Evolutionary conservation across 2,888 invertebrate genomes (phyloP), one percentile per base, ranked within the genome.

Genomic region (Drosophila fulvimacula): DNA sequence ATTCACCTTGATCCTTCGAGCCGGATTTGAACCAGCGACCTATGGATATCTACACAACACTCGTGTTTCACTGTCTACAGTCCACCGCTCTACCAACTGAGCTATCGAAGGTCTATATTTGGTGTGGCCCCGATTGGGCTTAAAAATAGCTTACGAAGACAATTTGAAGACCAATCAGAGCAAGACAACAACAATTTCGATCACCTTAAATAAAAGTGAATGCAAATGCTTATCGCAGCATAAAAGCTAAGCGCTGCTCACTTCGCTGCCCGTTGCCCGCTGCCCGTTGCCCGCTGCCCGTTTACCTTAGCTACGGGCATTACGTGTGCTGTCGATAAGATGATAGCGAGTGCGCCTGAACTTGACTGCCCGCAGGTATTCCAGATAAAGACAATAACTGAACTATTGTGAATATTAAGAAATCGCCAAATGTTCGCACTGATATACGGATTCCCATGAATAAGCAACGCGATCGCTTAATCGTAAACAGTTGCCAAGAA

Each of bases 81-180:
- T 86, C 85, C 88, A 86, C 85, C 85, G 85, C 85, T 86, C 88
- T 86, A 86, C 85, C 88, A 86, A 86, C 85, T 86, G 88, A 86
- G 88, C 85, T 86, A 86, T 88, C 88, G 85, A 86, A 88, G 85
- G 85, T 49, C 72, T 72, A 76, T 76, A 63, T 42, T 51, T 49
- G 61, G 58, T 2, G 19, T 0, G 0, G 15, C 7, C 60, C 17
- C 34, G 44, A 58, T 53, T 15, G 38, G 36, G 60, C 42, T 15
- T 49, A 75, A 55, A 21, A 58, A 49, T 34, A 42, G 32, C 15
- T 13, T 9, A 0, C 11, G 30, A 34, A 41, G 9, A 39, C 27
- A 61, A 52, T 41, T n/a, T 36, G n/a, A 13, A 69, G 13, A 58
- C 51, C 46, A 52, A 44, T 24, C 38, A 21, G 52, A 30, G 39